Percentiles rank a stretch among this genome's conserved stretches.
phyloP scores from a whole-genome alignment of 2,888 invertebrate genomes.

The Eulithis testata region DNA sequence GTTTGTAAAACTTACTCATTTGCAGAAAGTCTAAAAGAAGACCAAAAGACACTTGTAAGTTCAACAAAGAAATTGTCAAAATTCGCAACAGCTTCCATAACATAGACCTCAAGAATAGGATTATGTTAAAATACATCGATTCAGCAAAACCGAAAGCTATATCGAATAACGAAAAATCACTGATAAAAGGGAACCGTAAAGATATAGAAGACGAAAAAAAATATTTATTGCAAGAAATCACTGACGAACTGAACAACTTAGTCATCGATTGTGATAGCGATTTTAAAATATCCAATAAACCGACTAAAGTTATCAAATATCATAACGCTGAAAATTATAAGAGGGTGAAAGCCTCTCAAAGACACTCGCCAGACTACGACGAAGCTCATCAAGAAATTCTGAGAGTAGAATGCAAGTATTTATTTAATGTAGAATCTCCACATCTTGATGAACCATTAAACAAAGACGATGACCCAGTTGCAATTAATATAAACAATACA shows the following conservation, averaged over 20 bases:
- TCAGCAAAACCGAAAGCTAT: conserved; percentile 45
- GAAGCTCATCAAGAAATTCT: conserved; percentile 47
- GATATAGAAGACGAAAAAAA: conserved; percentile 49
- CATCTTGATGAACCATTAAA: conserved; percentile 21
- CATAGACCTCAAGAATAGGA: conserved; percentile 62
- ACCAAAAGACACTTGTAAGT: conserved; percentile 53
- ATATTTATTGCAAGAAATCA: conserved; percentile 49
- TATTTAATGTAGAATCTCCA: conserved; percentile 31
- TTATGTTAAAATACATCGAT: conserved; percentile 55
- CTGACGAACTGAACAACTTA: conserved; percentile 53
- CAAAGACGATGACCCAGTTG: conserved; percentile 26
- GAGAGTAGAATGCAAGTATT: conserved; percentile 48
- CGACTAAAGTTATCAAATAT: conserved; percentile 41
- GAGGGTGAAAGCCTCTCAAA: conserved; percentile 28
- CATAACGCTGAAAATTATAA: conserved; percentile 36
- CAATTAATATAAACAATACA: conserved; percentile 24
- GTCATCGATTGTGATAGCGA: conserved; percentile 57
- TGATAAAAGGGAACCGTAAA: conserved; percentile 46
- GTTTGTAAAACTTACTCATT: not conserved
- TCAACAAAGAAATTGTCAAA: conserved; percentile 65
- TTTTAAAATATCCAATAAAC: conserved; percentile 60
- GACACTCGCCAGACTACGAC: conserved; percentile 40
- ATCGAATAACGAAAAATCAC: conserved; percentile 40
- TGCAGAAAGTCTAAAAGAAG: conserved; percentile 57
- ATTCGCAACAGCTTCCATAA: conserved; percentile 62